These are phyloP conservation scores for Drosophila virilis DNA, from an alignment of 1,140 invertebrate genomes.

Conservation along the genomic window DNA sequence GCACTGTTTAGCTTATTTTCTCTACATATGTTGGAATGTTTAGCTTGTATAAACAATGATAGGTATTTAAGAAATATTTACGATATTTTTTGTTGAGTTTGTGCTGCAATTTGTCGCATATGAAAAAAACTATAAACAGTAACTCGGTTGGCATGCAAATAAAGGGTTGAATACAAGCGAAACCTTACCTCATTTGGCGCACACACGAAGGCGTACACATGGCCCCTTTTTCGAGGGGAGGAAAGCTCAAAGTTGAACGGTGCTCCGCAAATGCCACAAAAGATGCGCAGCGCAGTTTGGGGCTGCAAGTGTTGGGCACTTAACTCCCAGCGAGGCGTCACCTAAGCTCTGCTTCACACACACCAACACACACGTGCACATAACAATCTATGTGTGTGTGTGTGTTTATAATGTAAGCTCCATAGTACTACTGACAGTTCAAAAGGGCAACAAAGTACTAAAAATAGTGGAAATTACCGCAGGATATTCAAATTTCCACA, in stretches of 20 bases:
- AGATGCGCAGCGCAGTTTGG: slow-evolving; percentile 52
- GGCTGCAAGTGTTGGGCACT: slow-evolving; percentile 59
- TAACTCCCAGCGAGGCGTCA: slow-evolving; percentile 44
- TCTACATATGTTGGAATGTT: no score
- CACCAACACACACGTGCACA: background rate
- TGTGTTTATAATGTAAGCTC: slow-evolving; percentile 30
- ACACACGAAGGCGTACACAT: slow-evolving; percentile 3
- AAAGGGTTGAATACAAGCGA: slow-evolving; percentile 43
- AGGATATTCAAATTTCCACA: slow-evolving; percentile 83
- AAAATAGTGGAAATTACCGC: slow-evolving; percentile 83
- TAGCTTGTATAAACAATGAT: background rate
- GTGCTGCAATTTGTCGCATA: slow-evolving; percentile 16
- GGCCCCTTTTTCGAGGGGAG: background rate
- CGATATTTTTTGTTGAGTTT: background rate
- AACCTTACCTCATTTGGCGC: slow-evolving; percentile 4
- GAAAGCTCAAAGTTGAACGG: slow-evolving; percentile 18
- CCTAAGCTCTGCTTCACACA: slow-evolving; percentile 14
- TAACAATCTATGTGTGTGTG: slow-evolving; percentile 2
- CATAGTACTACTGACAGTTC: slow-evolving; percentile 74
- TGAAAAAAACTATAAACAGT: slow-evolving; percentile 60
- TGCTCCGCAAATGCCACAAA: slow-evolving; percentile 50
- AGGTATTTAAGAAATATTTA: slow-evolving; percentile 1
- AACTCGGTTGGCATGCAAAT: slow-evolving; percentile 60
- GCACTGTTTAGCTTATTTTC: no score
- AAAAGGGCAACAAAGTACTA: slow-evolving; percentile 83